Evolutionary conservation across 2,797 vertebrate genomes (phyloP).

Genomic region (Eidolon dupreanum): DNA sequence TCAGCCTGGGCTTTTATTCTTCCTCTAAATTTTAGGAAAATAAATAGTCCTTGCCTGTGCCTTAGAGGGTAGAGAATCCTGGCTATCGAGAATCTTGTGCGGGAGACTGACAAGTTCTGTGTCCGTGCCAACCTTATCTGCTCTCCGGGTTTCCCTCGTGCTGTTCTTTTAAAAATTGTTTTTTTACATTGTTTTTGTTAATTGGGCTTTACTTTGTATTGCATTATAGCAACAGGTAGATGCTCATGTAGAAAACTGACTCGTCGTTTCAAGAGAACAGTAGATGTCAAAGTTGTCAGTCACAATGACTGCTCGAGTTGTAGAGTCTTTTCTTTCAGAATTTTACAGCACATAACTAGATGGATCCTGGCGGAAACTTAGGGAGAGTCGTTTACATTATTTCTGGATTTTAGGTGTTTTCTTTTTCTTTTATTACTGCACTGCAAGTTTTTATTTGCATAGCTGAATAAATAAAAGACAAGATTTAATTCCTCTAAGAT

Average conservation of each 20-base stretch:
- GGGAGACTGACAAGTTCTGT: not conserved
- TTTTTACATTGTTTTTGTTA: not conserved
- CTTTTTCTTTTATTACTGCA: conserved; percentile 5
- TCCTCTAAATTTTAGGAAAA: not conserved
- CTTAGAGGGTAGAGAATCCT: not conserved
- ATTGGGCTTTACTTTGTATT: not conserved
- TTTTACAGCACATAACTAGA: not conserved
- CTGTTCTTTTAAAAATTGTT: not conserved
- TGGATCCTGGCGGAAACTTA: not conserved
- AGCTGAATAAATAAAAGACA: conserved; percentile 72
- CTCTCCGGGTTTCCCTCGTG: not conserved
- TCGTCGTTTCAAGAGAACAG: not conserved
- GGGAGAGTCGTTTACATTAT: conserved; percentile 52
- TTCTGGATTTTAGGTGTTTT: conserved; percentile 63
- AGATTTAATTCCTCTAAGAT: conserved; percentile 43
- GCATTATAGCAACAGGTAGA: not conserved
- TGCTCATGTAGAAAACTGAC: not conserved
- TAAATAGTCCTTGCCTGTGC: not conserved
- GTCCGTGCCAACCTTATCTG: not conserved
- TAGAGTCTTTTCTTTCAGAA: conserved; percentile 8
- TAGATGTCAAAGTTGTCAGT: not conserved
- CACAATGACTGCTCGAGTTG: not conserved
- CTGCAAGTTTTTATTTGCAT: conserved; percentile 64
- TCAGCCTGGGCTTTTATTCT: not conserved
- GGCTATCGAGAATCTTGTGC: not conserved